Conservation (phyloP, 2,888 invertebrate genomes). For the Holacanthella duospinosa region DNA sequence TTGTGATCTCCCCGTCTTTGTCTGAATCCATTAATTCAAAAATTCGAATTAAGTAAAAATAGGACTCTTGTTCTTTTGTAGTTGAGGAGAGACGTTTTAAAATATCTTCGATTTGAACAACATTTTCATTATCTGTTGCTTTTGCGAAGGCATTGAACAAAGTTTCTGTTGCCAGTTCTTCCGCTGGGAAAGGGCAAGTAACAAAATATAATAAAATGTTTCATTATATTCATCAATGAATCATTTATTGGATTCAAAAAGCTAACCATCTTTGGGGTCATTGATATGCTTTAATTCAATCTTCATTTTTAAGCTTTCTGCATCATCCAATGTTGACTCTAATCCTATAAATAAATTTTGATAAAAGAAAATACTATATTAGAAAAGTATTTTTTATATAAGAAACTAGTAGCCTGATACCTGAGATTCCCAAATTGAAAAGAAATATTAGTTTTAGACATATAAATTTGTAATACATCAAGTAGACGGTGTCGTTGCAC, state of each 20-base stretch:
- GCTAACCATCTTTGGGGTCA: background rate
- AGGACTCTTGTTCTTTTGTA: background rate
- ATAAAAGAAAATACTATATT: no score
- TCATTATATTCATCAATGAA: background rate
- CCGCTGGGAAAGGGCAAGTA: background rate
- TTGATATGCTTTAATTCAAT: background rate
- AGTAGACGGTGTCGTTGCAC: no score
- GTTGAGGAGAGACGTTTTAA: background rate
- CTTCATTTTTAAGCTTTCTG: background rate
- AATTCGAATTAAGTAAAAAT: background rate
- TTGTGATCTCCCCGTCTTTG: background rate
- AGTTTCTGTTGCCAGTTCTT: background rate
- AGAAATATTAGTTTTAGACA: no score
- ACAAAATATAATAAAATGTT: background rate
- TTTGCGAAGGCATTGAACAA: background rate
- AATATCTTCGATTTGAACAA: background rate
- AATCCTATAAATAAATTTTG: no score
- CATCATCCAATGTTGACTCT: no score
- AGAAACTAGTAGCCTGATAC: no score
- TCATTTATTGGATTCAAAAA: no score
- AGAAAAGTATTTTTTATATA: no score
- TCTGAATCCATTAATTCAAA: background rate
- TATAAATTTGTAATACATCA: no score
- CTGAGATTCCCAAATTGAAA: no score
- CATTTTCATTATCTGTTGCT: background rate